Percentiles rank a stretch among this genome's conserved stretches.
phyloP scores from a whole-genome alignment of 2,113 vertebrate species.

The Heptranchias perlo region DNA sequence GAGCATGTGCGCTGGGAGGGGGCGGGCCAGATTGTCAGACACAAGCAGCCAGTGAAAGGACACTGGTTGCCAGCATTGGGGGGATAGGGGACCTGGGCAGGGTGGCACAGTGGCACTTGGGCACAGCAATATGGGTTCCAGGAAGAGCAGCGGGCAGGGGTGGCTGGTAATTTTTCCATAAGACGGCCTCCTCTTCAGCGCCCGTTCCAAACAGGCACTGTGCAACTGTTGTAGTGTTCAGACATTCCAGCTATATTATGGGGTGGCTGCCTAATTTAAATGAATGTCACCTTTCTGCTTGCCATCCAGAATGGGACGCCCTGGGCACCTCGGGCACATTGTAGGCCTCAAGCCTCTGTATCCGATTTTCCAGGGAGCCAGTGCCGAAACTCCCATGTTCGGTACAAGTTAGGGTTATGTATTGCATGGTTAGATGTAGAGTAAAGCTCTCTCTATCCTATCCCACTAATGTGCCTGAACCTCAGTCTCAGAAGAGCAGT shows the following conservation, averaged over 20 bases:
- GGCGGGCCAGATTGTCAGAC: background rate
- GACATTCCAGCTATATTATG: background rate
- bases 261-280: background rate
- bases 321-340: background rate
- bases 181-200: background rate
- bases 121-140: background rate
- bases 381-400: background rate
- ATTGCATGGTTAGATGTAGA: background rate
- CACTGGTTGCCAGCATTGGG: background rate
- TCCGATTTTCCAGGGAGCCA: background rate
- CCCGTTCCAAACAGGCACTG: background rate
- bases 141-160: background rate
- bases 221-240: background rate
- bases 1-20: background rate
- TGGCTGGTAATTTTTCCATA: background rate
- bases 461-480: background rate
- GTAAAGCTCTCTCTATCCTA: background rate
- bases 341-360: background rate
- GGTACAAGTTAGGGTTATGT: background rate
- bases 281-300: background rate
- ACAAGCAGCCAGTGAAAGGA: background rate
- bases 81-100: background rate
- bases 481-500: background rate
- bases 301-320: background rate
- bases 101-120: background rate